phyloP scores from a whole-genome alignment of 2,888 invertebrate genomes.

The Apoda limacodes region DNA sequence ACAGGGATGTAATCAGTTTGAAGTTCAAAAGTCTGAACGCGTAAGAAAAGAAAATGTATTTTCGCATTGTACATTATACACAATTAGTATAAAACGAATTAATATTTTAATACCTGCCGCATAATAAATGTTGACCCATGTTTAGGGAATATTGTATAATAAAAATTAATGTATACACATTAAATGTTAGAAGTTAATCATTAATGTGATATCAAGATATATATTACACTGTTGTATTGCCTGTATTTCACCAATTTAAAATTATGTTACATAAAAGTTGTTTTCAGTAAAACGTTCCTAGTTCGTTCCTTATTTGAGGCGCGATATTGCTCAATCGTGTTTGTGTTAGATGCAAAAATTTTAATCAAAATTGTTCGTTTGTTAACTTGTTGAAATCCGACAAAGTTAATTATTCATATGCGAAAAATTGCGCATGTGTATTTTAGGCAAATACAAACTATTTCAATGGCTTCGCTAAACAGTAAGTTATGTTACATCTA shows the following conservation, averaged over 20 bases:
- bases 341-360: too few species aligned
- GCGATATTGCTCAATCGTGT: too few species aligned
- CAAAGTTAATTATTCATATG: too few species aligned
- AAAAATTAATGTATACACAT: slow-evolving; percentile 37
- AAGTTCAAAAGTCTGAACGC: slow-evolving; percentile 67
- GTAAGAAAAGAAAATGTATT: slow-evolving; percentile 50
- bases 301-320: slow-evolving; percentile 53
- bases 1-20: slow-evolving; percentile 61
- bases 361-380: too few species aligned
- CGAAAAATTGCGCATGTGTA: too few species aligned
- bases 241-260: slow-evolving; percentile 43
- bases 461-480: too few species aligned
- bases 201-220: slow-evolving; percentile 55
- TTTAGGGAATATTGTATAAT: slow-evolving; percentile 43
- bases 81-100: slow-evolving; percentile 58
- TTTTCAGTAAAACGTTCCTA: slow-evolving; percentile 59
- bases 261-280: slow-evolving; percentile 35
- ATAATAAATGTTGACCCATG: slow-evolving; percentile 54
- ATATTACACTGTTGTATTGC: slow-evolving; percentile 48
- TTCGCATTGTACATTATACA: slow-evolving; percentile 67
- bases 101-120: slow-evolving; percentile 62
- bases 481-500: too few species aligned
- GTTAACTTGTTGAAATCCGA: too few species aligned
- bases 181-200: slow-evolving; percentile 48
- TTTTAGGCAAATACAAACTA: too few species aligned